phyloP scores from a whole-genome alignment of 2,888 invertebrate genomes.

The Rhorus exstirpatorius region DNA sequence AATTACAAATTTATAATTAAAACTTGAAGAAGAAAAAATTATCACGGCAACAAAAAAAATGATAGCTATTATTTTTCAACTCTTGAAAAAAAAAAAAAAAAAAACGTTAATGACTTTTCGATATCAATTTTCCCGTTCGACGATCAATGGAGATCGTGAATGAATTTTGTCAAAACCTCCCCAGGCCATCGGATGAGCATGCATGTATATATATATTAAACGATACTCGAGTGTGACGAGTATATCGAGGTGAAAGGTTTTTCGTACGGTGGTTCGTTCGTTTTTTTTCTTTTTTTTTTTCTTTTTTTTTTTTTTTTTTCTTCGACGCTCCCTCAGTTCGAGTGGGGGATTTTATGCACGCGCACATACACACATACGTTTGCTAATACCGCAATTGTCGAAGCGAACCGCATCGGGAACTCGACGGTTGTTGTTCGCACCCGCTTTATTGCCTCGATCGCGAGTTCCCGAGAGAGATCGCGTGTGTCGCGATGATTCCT shows the following conservation, averaged over 20 bases:
- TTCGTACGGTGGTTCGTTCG: conserved; percentile 36
- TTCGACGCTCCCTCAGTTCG: conserved; percentile 4
- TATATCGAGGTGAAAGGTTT: conserved; percentile 67
- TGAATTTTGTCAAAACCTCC: conserved; percentile 40
- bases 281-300: background rate
- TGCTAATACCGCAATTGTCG: conserved; percentile 42
- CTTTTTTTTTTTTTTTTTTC: conserved; percentile 33
- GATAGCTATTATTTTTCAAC: too few species aligned
- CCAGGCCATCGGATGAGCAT: conserved; percentile 33
- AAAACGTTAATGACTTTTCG: conserved; percentile 22
- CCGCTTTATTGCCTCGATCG: conserved; percentile 65
- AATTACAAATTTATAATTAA: too few species aligned
- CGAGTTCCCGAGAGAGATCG: conserved; percentile 51
- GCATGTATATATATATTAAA: conserved; percentile 48
- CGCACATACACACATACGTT: conserved; percentile 23
- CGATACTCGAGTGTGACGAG: conserved; percentile 41
- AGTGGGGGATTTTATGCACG: conserved; percentile 43
- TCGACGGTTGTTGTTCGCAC: conserved; percentile 48
- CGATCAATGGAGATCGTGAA: conserved; percentile 27
- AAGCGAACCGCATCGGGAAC: conserved; percentile 55
- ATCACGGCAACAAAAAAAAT: too few species aligned
- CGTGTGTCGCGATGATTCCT: conserved; percentile 57
- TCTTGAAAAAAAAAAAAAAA: background rate
- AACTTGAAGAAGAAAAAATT: too few species aligned
- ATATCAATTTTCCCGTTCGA: conserved; percentile 27